phyloP scores from a whole-genome alignment of 1,140 invertebrate genomes.

The Ericerus pela region DNA sequence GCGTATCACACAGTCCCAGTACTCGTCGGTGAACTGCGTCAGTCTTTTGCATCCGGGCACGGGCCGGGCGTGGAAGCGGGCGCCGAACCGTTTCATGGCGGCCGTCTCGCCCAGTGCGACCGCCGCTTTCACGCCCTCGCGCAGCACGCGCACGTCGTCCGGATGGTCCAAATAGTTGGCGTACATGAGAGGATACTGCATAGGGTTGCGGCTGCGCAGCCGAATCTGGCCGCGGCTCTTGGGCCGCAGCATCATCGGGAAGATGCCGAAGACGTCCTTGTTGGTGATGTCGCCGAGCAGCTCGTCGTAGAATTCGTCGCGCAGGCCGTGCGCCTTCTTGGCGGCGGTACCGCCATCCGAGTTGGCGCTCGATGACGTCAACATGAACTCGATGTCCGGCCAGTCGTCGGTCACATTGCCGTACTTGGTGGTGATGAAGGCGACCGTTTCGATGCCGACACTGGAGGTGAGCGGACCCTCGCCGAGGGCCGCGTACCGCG shows the following conservation, averaged over 20 bases:
- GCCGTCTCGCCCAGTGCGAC: slow-evolving; percentile 49
- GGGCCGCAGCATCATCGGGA: slow-evolving; percentile 74
- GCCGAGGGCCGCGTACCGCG: slow-evolving; percentile 59
- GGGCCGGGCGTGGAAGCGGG: slow-evolving; percentile 50
- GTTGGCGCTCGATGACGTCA: slow-evolving; percentile 60
- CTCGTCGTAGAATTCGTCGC: slow-evolving; percentile 61
- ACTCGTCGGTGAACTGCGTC: slow-evolving; percentile 28
- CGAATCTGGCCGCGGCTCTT: slow-evolving; percentile 66
- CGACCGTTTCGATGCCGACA: slow-evolving; percentile 65
- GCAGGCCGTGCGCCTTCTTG: slow-evolving; percentile 59
- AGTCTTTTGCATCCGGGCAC: slow-evolving; percentile 66
- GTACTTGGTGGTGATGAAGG: slow-evolving; percentile 74
- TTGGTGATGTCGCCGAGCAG: slow-evolving; percentile 51
- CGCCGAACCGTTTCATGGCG: slow-evolving; percentile 44
- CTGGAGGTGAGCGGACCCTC: slow-evolving; percentile 68
- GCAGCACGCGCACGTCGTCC: slow-evolving; percentile 57
- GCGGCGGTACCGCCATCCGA: slow-evolving; percentile 55
- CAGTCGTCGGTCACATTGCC: slow-evolving; percentile 66
- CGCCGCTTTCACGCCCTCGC: slow-evolving; percentile 71
- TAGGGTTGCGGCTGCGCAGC: slow-evolving; percentile 58
- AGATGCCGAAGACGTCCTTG: slow-evolving; percentile 57
- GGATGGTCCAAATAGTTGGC: slow-evolving; percentile 78
- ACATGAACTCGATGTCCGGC: slow-evolving; percentile 82
- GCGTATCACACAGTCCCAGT: slow-evolving; percentile 24
- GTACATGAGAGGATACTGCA: slow-evolving; percentile 69